Percentiles rank a stretch among this genome's conserved stretches.
Conservation (phyloP, 2,797 vertebrate species). For the Lutjanus argentimaculatus region DNA sequence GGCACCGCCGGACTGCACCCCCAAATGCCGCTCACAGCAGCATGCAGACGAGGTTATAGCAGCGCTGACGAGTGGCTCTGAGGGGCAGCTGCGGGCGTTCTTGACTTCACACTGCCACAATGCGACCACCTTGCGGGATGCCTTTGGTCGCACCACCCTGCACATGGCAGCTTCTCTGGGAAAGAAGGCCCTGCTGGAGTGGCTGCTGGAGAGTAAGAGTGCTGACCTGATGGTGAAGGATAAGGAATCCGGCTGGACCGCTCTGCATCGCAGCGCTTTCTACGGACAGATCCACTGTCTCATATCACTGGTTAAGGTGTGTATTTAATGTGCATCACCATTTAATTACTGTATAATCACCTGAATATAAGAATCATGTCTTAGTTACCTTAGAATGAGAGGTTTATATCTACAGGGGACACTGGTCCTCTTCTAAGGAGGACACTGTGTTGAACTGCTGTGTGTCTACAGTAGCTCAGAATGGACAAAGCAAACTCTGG, state of each 20-base stretch:
- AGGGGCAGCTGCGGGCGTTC: constrained; percentile 92
- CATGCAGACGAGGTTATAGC: constrained; percentile 94
- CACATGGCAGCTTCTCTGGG: constrained; percentile 95
- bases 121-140: constrained; percentile 90
- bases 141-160: constrained; percentile 92
- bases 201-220: constrained; percentile 92
- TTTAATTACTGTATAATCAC: neutral
- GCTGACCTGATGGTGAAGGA: constrained; percentile 92
- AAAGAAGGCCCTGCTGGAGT: constrained; percentile 92
- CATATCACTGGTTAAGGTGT: constrained; percentile 92
- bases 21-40: constrained; percentile 92
- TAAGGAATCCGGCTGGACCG: constrained; percentile 97
- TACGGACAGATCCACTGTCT: constrained; percentile 98
- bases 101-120: constrained; percentile 94
- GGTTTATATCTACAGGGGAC: too few relatives aligned
- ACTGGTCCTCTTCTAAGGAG: too few relatives aligned
- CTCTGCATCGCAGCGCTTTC: constrained; percentile 95
- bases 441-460: too few relatives aligned
- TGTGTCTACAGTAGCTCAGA: too few relatives aligned
- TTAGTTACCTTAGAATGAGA: too few relatives aligned
- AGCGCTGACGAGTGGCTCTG: constrained; percentile 91
- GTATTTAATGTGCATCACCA: neutral
- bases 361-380: too few relatives aligned
- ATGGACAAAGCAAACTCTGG: too few relatives aligned
- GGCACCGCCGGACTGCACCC: constrained; percentile 90